Evolutionary conservation across 2,888 invertebrate species (phyloP).

Genomic region (Scaeva pyrastri): DNA sequence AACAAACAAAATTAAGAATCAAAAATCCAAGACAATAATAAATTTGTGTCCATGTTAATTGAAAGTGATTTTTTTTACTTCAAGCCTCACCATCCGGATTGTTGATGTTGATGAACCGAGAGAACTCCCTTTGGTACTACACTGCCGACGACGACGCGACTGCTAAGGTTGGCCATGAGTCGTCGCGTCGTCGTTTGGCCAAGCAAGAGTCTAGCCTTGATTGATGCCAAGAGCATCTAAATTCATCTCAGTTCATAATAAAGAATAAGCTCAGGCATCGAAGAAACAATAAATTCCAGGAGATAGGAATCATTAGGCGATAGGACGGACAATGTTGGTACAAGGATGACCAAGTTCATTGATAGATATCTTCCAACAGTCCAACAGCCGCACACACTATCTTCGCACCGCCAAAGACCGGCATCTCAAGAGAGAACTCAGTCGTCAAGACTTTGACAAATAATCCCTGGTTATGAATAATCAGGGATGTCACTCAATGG

Average conservation of each 20-base stretch:
- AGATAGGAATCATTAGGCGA: conserved; percentile 45
- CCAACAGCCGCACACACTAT: conserved; percentile 33
- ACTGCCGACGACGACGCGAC: neutral
- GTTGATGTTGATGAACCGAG: neutral
- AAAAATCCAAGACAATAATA: conserved; percentile 62
- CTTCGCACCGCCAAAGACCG: conserved; percentile 47
- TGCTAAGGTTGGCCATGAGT: too few relatives aligned
- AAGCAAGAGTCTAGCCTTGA: conserved; percentile 42
- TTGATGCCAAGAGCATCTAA: conserved; percentile 56
- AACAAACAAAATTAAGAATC: conserved; percentile 57
- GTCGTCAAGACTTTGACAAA: conserved; percentile 61
- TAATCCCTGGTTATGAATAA: conserved; percentile 69
- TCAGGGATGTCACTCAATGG: conserved; percentile 63
- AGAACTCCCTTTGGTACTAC: neutral
- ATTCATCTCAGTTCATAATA: conserved; percentile 42
- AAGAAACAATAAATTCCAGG: conserved; percentile 60
- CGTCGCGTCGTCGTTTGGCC: too few relatives aligned
- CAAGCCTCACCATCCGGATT: neutral
- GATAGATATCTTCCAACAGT: conserved; percentile 47
- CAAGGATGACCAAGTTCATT: conserved; percentile 29
- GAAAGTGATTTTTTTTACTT: conserved; percentile 62
- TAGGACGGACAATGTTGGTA: neutral
- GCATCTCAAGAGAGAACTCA: conserved; percentile 36
- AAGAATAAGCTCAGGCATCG: conserved; percentile 49
- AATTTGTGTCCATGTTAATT: conserved; percentile 67